These are phyloP conservation scores for Cataglyphis rosenhaueri DNA, from an alignment of 2,888 invertebrate species.

Conservation along the genomic window DNA sequence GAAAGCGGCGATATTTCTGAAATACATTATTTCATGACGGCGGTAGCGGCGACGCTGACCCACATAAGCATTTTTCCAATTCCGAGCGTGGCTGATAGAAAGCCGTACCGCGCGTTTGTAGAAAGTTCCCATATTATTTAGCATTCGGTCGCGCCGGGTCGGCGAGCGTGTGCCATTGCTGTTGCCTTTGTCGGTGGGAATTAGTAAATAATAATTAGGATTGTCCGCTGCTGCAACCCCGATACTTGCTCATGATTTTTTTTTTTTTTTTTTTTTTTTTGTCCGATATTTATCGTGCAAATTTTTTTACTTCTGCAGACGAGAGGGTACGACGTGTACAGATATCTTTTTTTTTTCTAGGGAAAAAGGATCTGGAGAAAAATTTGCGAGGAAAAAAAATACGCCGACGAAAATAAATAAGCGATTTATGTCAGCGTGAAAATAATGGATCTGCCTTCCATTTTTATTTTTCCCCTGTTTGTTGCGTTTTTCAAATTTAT, in stretches of 20 bases:
- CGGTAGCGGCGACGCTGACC: conserved; percentile 74
- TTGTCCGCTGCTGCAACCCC: conserved; percentile 1
- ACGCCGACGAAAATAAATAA: conserved; percentile 54
- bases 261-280: background rate
- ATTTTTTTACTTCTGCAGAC: conserved; percentile 18
- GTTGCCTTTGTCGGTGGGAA: conserved; percentile 71
- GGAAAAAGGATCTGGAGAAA: conserved; percentile 17
- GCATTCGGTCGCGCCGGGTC: conserved; percentile 73
- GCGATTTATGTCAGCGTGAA: conserved; percentile 52
- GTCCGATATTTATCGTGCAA: conserved; percentile 13
- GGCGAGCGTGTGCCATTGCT: conserved; percentile 71
- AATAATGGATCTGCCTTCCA: conserved; percentile 52
- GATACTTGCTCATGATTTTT: background rate
- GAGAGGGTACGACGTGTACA: background rate
- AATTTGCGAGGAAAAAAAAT: conserved; percentile 40
- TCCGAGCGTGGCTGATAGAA: conserved; percentile 77
- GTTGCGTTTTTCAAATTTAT: conserved; percentile 16
- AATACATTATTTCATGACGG: conserved; percentile 77
- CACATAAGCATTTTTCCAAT: conserved; percentile 82
- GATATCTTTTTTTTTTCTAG: background rate
- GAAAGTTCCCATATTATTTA: conserved; percentile 83
- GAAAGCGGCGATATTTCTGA: conserved; percentile 79
- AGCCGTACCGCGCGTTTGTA: conserved; percentile 76
- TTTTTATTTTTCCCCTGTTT: conserved; percentile 55
- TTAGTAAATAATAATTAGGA: conserved; percentile 74